phyloP scores from a whole-genome alignment of 2,113 vertebrate species.

The Heterochromis multidens region DNA sequence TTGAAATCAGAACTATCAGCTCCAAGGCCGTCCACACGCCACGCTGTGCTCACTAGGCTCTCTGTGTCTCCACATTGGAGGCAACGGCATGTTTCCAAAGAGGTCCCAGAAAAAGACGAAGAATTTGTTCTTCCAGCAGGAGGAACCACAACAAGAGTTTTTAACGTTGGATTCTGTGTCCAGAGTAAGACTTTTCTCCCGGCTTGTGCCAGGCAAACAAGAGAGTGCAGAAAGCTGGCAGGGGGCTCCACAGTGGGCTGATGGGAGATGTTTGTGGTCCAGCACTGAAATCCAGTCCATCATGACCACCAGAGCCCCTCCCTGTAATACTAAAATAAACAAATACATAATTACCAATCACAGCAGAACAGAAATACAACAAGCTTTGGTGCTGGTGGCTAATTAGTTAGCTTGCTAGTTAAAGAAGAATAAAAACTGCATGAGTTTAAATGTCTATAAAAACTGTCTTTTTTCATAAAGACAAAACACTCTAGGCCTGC shows the following conservation, averaged over 20 bases:
- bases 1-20: background rate
- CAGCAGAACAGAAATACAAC: too few species aligned
- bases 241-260: conserved; percentile 36
- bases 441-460: too few species aligned
- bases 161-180: background rate
- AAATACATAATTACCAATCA: background rate
- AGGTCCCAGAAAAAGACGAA: conserved; percentile 4
- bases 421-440: too few species aligned
- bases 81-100: conserved; percentile 26
- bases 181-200: background rate
- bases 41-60: background rate
- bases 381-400: too few species aligned
- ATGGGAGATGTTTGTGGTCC: conserved; percentile 62
- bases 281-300: conserved; percentile 54
- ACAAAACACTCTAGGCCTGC: too few species aligned
- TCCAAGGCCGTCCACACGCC: background rate
- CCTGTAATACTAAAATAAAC: conserved; percentile 15
- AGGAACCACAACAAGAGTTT: background rate
- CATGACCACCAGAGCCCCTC: conserved; percentile 28
- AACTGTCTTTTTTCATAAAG: too few species aligned
- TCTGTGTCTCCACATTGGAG: background rate
- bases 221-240: conserved; percentile 7
- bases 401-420: too few species aligned
- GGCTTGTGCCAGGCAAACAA: background rate
- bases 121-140: background rate